phyloP scores from a whole-genome alignment of 2,113 vertebrate species.

The Aldabrachelys gigantea region DNA sequence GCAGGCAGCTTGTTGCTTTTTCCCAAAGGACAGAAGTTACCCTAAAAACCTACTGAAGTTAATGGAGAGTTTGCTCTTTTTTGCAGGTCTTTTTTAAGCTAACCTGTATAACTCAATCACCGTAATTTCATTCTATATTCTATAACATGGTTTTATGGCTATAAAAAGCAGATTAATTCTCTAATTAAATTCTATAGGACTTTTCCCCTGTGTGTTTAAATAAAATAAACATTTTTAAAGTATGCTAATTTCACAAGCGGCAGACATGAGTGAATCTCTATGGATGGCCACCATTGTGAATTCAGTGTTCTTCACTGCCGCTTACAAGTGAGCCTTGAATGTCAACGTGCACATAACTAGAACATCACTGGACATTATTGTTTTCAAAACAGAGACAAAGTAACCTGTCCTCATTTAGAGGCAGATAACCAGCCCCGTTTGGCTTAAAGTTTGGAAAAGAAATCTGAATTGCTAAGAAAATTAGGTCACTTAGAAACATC shows the following conservation, averaged over 20 bases:
- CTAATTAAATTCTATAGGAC: not conserved
- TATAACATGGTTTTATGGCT: not conserved
- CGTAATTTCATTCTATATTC: not conserved
- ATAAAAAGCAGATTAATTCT: not conserved
- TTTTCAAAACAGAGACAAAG: not conserved
- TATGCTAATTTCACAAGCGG: not conserved
- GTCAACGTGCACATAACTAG: not conserved
- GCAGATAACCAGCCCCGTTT: not conserved
- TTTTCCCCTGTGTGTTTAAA: fast-evolving
- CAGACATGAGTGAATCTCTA: not conserved
- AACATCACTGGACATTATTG: not conserved
- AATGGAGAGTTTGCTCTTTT: not conserved
- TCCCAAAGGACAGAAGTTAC: not conserved
- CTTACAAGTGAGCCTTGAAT: not conserved
- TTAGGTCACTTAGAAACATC: not conserved
- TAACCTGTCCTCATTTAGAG: not conserved
- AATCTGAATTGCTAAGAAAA: not conserved
- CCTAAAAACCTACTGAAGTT: not conserved
- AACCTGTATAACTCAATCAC: not conserved
- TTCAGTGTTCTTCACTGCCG: not conserved
- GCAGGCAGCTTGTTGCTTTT: not conserved
- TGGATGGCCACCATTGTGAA: not conserved
- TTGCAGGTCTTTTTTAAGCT: not conserved
- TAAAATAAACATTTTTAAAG: not conserved
- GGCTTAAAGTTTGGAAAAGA: not conserved